A percentile compares a stretch with the other conserved stretches of the same genome.
These are phyloP conservation scores for Trissolcus japonicus DNA, from an alignment of 2,888 invertebrate species.

Conservation along the genomic window DNA sequence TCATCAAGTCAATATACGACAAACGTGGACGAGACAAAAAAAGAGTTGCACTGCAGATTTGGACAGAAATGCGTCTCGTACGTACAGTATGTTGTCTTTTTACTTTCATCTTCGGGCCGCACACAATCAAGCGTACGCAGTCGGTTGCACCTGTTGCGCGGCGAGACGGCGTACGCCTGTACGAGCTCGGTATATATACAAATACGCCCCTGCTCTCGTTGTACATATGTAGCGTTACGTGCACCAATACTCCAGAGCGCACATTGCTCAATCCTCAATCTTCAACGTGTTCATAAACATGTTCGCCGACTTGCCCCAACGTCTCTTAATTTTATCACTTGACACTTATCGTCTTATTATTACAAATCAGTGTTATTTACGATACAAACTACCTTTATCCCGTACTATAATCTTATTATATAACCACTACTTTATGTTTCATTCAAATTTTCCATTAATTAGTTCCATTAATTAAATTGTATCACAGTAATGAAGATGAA, in stretches of 20 bases:
- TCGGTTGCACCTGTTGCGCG: slow-evolving; percentile 49
- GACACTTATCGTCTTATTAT: slow-evolving; percentile 42
- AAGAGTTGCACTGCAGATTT: slow-evolving; percentile 4
- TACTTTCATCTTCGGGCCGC: slow-evolving; percentile 41
- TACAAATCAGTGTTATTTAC: slow-evolving; percentile 49
- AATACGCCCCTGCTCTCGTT: slow-evolving; percentile 51
- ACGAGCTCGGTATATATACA: background rate
- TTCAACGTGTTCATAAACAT: slow-evolving; percentile 52
- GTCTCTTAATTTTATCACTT: slow-evolving; percentile 42
- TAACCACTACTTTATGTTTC: background rate
- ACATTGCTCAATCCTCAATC: slow-evolving; percentile 67
- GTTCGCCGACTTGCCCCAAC: slow-evolving; percentile 18
- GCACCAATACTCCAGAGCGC: slow-evolving; percentile 60
- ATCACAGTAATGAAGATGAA: no score
- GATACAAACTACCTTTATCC: slow-evolving; percentile 14
- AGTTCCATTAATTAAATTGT: background rate
- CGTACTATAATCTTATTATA: slow-evolving; percentile 23
- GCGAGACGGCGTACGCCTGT: slow-evolving; percentile 9
- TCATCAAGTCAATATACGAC: background rate
- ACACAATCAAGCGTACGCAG: slow-evolving; percentile 19
- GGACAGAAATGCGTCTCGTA: slow-evolving; percentile 25
- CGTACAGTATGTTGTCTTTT: slow-evolving; percentile 26
- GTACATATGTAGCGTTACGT: slow-evolving; percentile 50
- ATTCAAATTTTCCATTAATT: slow-evolving; percentile 2
- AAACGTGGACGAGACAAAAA: slow-evolving; percentile 4